Conservation (phyloP, 2,888 invertebrate genomes). For the Rosalia funebris region DNA sequence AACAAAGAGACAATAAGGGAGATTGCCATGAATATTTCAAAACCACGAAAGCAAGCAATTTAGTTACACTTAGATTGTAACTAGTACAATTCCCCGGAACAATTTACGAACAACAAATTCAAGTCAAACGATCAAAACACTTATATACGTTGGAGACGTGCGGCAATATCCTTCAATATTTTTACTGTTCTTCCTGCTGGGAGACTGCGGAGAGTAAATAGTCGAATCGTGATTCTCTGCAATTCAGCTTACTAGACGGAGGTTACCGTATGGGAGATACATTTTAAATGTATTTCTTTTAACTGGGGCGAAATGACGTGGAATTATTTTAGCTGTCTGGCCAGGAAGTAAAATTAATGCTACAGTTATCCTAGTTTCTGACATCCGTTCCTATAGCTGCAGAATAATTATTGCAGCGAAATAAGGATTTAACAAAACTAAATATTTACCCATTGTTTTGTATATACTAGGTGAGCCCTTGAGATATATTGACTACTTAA, state of each 20-base stretch:
- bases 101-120: constrained; percentile 29
- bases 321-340: not conserved
- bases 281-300: not conserved
- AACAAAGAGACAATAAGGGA: constrained; percentile 22
- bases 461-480: no score
- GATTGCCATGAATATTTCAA: constrained; percentile 28
- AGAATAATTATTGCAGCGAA: no score
- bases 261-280: not conserved
- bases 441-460: no score
- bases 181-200: constrained; percentile 17
- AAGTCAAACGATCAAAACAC: constrained; percentile 27
- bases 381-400: not conserved
- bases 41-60: constrained; percentile 22
- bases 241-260: constrained; percentile 8
- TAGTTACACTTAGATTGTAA: constrained; percentile 20
- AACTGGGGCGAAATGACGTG: not conserved
- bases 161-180: constrained; percentile 28
- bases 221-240: constrained; percentile 23
- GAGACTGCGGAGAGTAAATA: constrained; percentile 21
- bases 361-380: not conserved
- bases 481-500: no score
- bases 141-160: constrained; percentile 26
- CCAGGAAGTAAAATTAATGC: not conserved
- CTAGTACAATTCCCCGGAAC: constrained; percentile 17
- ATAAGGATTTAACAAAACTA: no score